Evolutionary conservation across 2,888 invertebrate species (phyloP).

Genomic region (Augochlorella aurata): DNA sequence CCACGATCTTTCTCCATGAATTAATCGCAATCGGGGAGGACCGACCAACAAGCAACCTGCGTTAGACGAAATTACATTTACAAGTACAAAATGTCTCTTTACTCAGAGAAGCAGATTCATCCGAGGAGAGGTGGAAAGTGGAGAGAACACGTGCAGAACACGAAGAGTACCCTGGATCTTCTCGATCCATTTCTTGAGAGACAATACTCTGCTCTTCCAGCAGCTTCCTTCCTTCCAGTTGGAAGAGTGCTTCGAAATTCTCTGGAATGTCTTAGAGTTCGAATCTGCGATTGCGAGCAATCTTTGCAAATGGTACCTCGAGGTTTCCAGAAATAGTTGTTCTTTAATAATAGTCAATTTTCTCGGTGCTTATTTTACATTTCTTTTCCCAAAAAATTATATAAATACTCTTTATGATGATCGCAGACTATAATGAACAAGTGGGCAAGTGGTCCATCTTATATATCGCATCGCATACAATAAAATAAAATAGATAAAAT

Average conservation of each 20-base stretch:
- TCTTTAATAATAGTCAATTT: too few species aligned
- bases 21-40: conserved; percentile 36
- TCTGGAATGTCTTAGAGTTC: neutral
- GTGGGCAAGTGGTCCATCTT: too few species aligned
- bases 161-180: neutral
- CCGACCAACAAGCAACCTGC: neutral
- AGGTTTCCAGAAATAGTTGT: too few species aligned
- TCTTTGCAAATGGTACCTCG: too few species aligned
- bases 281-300: too few species aligned
- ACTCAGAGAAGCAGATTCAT: neutral
- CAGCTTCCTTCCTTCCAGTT: neutral
- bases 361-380: too few species aligned
- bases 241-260: neutral
- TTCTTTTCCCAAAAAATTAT: too few species aligned
- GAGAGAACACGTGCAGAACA: neutral
- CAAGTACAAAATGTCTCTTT: conserved; percentile 33
- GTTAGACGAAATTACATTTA: conserved; percentile 44
- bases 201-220: neutral
- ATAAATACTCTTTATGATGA: too few species aligned
- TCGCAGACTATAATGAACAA: too few species aligned
- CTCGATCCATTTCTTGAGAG: neutral
- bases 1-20: conserved; percentile 8
- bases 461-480: too few species aligned
- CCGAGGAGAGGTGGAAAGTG: neutral
- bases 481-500: too few species aligned